Base-by-base conservation (phyloP, 2,113 vertebrate species). In the Neodon shergylaensis region DNA sequence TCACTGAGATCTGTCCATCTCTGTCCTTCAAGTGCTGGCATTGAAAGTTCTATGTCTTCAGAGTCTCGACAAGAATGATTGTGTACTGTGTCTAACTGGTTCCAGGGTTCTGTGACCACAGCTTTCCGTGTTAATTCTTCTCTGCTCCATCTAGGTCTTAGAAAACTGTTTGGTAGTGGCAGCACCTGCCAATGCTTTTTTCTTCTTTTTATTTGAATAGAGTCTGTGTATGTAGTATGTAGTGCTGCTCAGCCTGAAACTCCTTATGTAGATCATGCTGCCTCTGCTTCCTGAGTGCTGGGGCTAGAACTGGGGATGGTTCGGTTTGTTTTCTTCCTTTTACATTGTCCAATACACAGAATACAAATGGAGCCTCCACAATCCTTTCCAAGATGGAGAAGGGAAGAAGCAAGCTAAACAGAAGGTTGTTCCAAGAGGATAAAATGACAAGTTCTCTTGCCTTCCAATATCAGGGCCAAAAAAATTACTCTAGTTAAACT, bases 251-350 rank as follows among this genome's bases (percentile, higher is more conserved):
- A 36, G 63, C 33, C 31, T 49, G 28, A 31, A 49, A 36, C 63
- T 85, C 26, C 22, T 24, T 83, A 42, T 63, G 14, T 83, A 83
- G n/a, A 12, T 10, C 9, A 44, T 31, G 42, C 17, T 7, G 3
- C 42, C 63, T 66, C 42, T 68, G 77, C 76, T 49, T 78, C 76
- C 76, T 3, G 7, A 84, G 61, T 42, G 24, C 24, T 63, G 58
- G 14, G 26, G 5, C 65, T 44, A 65, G 28, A 65, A 39, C 19
- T 68, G 10, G 16, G 14, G 10, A 31, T 5, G 13, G 4, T 52
- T 73, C 49, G 28, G n/a, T 54, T 95, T 94, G 54, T 77, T 95
- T 92, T 86, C 39, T 96, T 70, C 19, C 63, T 86, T 54, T 92
- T 61, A 92, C 66, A 91, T 93, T 91, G 39, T 89, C 22, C 14